These are phyloP conservation scores for Petrolisthes cinctipes DNA, from an alignment of 2,888 invertebrate genomes.

Conservation along the genomic window DNA sequence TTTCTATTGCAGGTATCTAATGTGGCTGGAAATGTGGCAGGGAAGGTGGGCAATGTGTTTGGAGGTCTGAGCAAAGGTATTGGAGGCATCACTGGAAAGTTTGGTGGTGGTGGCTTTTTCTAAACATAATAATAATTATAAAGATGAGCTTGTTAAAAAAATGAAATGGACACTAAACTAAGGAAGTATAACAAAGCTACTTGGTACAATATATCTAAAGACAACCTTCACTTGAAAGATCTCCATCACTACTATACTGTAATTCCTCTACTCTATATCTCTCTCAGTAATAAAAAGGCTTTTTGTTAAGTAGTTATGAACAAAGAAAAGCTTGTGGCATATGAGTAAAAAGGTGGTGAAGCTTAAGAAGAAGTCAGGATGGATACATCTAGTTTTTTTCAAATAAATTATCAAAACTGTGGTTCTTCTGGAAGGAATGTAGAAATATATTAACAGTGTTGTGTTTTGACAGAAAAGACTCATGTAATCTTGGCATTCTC, in stretches of 20 bases:
- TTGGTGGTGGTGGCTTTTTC: conserved; percentile 63
- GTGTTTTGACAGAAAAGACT: no score
- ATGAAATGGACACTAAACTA: neutral
- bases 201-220: conserved; percentile 9
- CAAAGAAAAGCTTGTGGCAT: conserved; percentile 1
- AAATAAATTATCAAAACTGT: no score
- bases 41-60: conserved; percentile 64
- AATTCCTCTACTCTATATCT: conserved; percentile 9
- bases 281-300: conserved; percentile 12
- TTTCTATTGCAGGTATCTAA: conserved; percentile 55
- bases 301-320: neutral
- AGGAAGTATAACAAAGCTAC: neutral
- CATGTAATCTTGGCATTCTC: no score
- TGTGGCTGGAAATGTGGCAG: conserved; percentile 64
- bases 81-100: conserved; percentile 62
- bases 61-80: conserved; percentile 65
- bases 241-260: conserved; percentile 6
- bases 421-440: no score
- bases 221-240: neutral
- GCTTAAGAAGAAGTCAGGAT: neutral
- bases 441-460: no score
- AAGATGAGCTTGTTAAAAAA: conserved; percentile 18
- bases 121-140: conserved; percentile 24
- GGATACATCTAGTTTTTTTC: no score
- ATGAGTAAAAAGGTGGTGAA: neutral